These are phyloP conservation scores for Nematolebias whitei DNA, from an alignment of 2,113 vertebrate genomes.

Conservation along the genomic window DNA sequence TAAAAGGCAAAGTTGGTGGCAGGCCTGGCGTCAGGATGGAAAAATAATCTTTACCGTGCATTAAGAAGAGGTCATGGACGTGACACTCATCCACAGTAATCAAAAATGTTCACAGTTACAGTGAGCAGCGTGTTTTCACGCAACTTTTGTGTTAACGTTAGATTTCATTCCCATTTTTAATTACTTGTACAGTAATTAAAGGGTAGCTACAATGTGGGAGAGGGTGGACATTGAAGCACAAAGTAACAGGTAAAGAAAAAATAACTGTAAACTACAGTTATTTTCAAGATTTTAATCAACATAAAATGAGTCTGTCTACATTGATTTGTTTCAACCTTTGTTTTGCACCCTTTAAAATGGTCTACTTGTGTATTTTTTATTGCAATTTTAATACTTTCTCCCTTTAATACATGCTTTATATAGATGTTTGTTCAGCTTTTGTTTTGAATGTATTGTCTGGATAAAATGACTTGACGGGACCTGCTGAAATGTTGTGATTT, in stretches of 20 bases:
- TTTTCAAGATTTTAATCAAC: too few relatives aligned
- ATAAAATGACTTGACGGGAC: not conserved
- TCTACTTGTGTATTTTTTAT: not conserved
- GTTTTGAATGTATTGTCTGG: not conserved
- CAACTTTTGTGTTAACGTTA: not conserved
- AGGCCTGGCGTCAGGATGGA: conserved; percentile 27
- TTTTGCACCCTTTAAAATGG: not conserved
- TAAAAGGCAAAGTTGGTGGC: conserved; percentile 5
- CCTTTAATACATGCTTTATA: too few relatives aligned
- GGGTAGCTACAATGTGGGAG: too few relatives aligned
- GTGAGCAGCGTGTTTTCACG: not conserved
- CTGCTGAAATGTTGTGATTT: conserved; percentile 13
- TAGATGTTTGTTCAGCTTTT: not conserved
- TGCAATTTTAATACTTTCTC: not conserved
- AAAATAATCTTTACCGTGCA: not conserved
- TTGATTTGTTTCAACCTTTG: too few relatives aligned
- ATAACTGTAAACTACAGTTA: too few relatives aligned
- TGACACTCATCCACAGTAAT: not conserved
- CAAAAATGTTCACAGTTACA: accelerated
- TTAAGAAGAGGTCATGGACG: not conserved
- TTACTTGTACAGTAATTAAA: too few relatives aligned
- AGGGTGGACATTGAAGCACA: not conserved
- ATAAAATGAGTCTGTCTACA: too few relatives aligned
- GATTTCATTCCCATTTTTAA: conserved; percentile 24
- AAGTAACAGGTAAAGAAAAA: not conserved